Base-by-base conservation (phyloP, 2,888 invertebrate genomes). In the Poecilus cupreus region DNA sequence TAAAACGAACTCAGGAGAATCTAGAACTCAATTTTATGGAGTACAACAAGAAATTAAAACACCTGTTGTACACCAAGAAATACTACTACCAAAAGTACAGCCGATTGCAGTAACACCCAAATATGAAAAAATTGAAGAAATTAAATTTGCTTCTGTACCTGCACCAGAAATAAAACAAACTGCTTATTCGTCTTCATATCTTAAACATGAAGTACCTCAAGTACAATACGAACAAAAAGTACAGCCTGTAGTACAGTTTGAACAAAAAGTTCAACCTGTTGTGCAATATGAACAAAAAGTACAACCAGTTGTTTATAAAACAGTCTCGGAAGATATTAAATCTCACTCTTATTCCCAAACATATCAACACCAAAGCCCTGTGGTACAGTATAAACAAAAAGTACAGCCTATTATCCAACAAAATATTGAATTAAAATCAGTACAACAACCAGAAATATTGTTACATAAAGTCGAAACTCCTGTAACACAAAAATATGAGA, bases 201-300 rank as follows among this genome's bases (percentile, higher is more conserved):
- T 22, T n/a, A 22, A 72, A 1, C 46, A 43, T 1, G 72, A 32
- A 37, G 24, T 24, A 60, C 51, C 51, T 51, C 18, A 8, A 51
- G 51, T 51, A 51, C 51, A 51, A 51, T 20, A 18, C 18, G 51
- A 51, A 51, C 51, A 51, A 51, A 51, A 57, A 13, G 16, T 37
- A 37, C 13, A 32, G 18, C 64, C 64, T 18, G 11, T 68, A 8
- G 64, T 68, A 39, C 64, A 68, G 13, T 78, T 46, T 43, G 43
- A 78, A 46, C 78, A 79, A 51, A 26, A 68, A 51, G 51, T 70
- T n/a, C 77, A 77, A 68, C 49, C 68, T 11, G 4, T 24, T 24
- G 46, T 46, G 13, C 70, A 70, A 46, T 16, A 72, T 51, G 51
- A 83, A 18, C 79, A 80, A 43, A 37, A 64, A 20, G 32, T 81